Percentiles rank a stretch among this genome's conserved stretches.
These are phyloP conservation scores for Apostichopus leukothele DNA, from an alignment of 53 echinoderm and acorn worm genomes.

Conservation along the genomic window DNA sequence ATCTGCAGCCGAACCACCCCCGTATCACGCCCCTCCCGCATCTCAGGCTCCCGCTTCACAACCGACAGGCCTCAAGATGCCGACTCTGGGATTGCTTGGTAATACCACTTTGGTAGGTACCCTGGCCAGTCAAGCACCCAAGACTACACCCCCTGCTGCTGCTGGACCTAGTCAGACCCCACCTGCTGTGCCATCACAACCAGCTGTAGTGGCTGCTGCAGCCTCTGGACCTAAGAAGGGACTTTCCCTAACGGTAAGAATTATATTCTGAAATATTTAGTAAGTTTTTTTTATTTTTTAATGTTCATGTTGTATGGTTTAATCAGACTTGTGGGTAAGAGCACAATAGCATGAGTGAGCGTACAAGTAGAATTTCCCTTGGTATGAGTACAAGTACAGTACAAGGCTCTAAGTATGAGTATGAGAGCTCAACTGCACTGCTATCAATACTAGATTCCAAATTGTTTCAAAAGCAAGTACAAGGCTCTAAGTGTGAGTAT, in stretches of 20 bases:
- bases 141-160: slow-evolving; percentile 1
- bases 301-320: no score
- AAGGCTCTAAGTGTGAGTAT: no score
- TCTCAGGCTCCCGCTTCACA: not conserved
- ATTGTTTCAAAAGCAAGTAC: no score
- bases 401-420: no score
- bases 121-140: slow-evolving; percentile 1
- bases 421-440: no score
- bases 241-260: slow-evolving; percentile 91
- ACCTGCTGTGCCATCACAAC: slow-evolving; percentile 19
- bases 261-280: no score
- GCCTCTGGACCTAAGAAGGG: slow-evolving; percentile 75
- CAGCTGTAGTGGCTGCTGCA: slow-evolving; percentile 40
- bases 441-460: no score
- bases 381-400: no score
- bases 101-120: slow-evolving; percentile 22
- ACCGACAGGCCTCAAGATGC: slow-evolving; percentile 39
- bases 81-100: slow-evolving; percentile 22
- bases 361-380: no score
- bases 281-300: no score
- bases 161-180: slow-evolving; percentile 15
- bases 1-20: slow-evolving; percentile 40
- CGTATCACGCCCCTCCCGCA: slow-evolving; percentile 46
- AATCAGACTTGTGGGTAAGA: no score
- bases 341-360: no score